Base-by-base conservation (phyloP, 1,140 invertebrate species). In the Lerema accius region DNA sequence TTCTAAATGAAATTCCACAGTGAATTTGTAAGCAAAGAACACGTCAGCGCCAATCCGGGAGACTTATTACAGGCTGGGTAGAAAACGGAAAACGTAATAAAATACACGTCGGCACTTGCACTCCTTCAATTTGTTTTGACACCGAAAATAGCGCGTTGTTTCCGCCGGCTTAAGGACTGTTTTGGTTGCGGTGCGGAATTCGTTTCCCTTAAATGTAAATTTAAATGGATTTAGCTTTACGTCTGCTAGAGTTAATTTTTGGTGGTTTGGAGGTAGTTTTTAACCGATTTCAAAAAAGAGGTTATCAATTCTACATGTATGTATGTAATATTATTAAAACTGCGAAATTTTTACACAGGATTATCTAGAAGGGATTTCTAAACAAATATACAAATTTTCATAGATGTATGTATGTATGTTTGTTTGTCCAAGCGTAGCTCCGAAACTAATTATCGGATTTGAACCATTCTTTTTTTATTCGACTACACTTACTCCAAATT, bases 101-200 rank as follows among this genome's bases (percentile, higher is more conserved):
- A 76, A 77, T 73, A 80, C 6, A 32, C 75, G 73, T 72, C 69
- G 68, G 67, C 66, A 67, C 59, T 61, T 58, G 35, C 64, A 61
- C 59, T 69, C 66, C 56, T 69, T 74, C 77, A 76, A 80, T 81
- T 73, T 75, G 70, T 78, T 77, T 77, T 74, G 74, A 77, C 71
- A 63, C 74, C 73, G 60, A 66, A 82, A 82, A 82, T 80, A 80
- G 74, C 66, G 26, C 43, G 66, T 51, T 65, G 68, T 68, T 76
- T 73, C 71, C 78, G 75, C 37, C 55, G 69, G 62, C 65, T 67
- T 73, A 69, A 69, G 64, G 67, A 63, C 67, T 48, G 50, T 53
- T 53, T 43, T 56, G 37, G 65, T 56, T 55, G 64, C 19, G 28
- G 16, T 50, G 28, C 40, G 19, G 46, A 58, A 58, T 64, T 53